phyloP scores from a whole-genome alignment of 1,140 invertebrate genomes.

The Drosophila pandora region DNA sequence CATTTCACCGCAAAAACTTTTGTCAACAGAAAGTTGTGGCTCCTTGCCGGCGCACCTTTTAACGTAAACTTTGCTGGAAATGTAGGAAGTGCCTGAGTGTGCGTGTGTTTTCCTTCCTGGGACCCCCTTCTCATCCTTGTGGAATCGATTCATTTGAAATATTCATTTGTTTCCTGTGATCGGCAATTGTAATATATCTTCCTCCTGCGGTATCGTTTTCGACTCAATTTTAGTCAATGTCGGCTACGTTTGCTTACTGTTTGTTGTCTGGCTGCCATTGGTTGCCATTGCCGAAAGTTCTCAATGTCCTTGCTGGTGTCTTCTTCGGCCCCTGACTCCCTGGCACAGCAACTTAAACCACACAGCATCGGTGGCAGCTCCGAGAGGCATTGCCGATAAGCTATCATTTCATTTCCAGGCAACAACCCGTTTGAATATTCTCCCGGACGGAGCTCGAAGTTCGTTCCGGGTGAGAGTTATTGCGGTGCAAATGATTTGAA shows the following conservation, averaged over 20 bases:
- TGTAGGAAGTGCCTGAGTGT: constrained; percentile 48
- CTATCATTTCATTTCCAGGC: constrained; percentile 73
- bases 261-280: constrained; percentile 50
- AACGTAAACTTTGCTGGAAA: constrained; percentile 61
- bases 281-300: constrained; percentile 59
- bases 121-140: constrained; percentile 15
- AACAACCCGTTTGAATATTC: constrained; percentile 52
- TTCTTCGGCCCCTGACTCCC: constrained; percentile 9
- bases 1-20: constrained; percentile 81
- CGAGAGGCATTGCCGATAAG: constrained; percentile 64
- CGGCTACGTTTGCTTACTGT: constrained; percentile 61
- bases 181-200: constrained; percentile 82
- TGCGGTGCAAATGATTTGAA: constrained; percentile 77
- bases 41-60: constrained; percentile 63
- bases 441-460: constrained; percentile 2
- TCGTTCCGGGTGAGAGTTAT: constrained; percentile 52
- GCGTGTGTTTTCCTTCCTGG: background rate
- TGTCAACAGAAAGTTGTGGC: constrained; percentile 78
- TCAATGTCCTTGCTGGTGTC: constrained; percentile 31
- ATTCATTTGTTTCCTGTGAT: constrained; percentile 82
- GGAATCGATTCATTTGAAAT: too few relatives aligned
- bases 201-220: constrained; percentile 77
- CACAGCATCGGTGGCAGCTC: constrained; percentile 18
- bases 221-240: constrained; percentile 79
- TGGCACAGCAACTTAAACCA: background rate